Evolutionary conservation across 2,113 vertebrate genomes (phyloP).

Genomic region (Spermophilus dauricus): DNA sequence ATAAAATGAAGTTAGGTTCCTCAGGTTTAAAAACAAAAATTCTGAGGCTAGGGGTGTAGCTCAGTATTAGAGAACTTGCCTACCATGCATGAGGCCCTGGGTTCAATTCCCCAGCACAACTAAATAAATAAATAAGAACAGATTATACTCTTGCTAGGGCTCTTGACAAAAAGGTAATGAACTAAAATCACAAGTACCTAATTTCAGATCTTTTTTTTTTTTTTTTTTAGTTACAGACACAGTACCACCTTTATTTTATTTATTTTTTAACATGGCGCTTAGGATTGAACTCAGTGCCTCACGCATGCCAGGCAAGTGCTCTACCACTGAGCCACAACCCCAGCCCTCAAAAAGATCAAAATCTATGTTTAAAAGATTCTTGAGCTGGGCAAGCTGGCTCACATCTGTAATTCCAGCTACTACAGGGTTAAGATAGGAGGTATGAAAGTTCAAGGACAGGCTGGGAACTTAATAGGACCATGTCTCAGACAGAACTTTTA

Average conservation of each 20-base stretch:
- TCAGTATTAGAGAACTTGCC: not conserved
- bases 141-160: not conserved
- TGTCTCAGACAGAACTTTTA: too few relatives aligned
- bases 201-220: not conserved
- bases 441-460: too few relatives aligned
- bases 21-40: not conserved
- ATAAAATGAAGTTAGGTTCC: not conserved
- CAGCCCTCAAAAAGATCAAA: not conserved
- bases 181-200: not conserved
- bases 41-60: not conserved
- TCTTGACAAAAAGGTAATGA: not conserved
- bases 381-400: not conserved
- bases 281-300: too few relatives aligned
- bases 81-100: not conserved
- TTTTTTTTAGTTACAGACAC: too few relatives aligned
- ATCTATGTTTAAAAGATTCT: slow-evolving; percentile 20
- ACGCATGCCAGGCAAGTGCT: too few relatives aligned
- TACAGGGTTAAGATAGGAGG: too few relatives aligned
- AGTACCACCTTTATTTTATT: too few relatives aligned
- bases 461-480: too few relatives aligned
- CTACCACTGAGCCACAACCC: too few relatives aligned
- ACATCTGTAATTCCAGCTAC: not conserved
- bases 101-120: not conserved
- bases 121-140: not conserved
- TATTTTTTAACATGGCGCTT: too few relatives aligned